Conservation (phyloP, 35 echinoderm and acorn worm species). For the Lytechinus pictus region DNA sequence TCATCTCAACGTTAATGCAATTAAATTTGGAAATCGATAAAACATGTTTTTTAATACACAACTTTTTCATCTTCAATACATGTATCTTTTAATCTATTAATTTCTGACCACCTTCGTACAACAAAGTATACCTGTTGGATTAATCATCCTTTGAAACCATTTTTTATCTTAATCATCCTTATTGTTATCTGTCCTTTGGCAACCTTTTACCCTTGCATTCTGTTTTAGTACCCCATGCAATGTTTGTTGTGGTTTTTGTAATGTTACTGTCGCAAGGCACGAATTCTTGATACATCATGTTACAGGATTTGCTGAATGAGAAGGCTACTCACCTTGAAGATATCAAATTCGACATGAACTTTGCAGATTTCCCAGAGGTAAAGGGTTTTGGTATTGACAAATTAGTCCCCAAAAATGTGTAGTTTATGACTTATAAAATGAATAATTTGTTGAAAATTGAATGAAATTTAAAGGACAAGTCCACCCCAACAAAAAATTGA, state of each 20-base stretch:
- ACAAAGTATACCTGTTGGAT: no score
- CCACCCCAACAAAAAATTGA: no score
- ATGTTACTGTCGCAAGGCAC: slow-evolving; percentile 29
- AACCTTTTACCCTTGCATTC: not conserved
- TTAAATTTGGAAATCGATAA: no score
- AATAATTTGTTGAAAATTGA: no score
- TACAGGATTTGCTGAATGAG: slow-evolving; percentile 8
- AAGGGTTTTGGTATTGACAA: not conserved
- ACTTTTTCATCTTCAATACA: not conserved
- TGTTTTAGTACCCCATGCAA: not conserved
- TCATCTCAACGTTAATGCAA: no score
- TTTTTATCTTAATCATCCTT: no score
- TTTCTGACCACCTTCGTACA: not conserved
- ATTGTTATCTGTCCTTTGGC: no score
- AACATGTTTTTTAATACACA: no score
- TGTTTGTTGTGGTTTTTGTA: not conserved
- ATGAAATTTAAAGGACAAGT: no score
- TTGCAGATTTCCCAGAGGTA: slow-evolving; percentile 24
- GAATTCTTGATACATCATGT: slow-evolving; percentile 30
- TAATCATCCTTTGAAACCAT: no score
- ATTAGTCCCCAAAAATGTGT: no score
- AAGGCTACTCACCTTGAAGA: not conserved
- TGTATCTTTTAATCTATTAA: not conserved
- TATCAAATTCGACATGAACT: slow-evolving; percentile 10
- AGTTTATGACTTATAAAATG: no score